Base-by-base conservation (phyloP, 1,140 invertebrate species). In the Odontomachus brunneus region DNA sequence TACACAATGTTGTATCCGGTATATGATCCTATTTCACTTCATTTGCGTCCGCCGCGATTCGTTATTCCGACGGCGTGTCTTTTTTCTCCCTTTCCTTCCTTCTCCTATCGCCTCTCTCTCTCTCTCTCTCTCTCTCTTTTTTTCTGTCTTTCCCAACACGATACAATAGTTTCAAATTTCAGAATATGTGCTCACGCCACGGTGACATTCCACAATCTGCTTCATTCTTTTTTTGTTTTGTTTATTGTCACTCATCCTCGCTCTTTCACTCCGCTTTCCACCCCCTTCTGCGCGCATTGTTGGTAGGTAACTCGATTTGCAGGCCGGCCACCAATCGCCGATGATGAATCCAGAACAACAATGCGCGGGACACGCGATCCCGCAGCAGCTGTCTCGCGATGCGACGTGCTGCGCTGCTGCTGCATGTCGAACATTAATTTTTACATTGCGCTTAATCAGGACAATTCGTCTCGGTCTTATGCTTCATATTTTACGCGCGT, bases 1-100 rank as follows among this genome's bases (percentile, higher is more conserved):
- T 7, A 11, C 38, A 1, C 38, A 7, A 48, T 60, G 60, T 74
- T 24, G 33, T 74, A 12, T 19, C 19, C 15, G 9, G 33, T 51
- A 14, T 55, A 73, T 59, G 65, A 66, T 83, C 73, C 71, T 76
- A 83, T 85, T 73, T 76, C 67, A 66, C 57, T 84, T 84, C 73
- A 84, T 84, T 84, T 84, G 57, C 66, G 57, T n/a, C 63, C 22
- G 48, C 57, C 73, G 17, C 81, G 81, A 83, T 83, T 83, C 84
- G 83, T 83, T 76, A 76, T 83, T 83, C 73, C 19, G 69, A 69
- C 59, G 57, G 53, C 66, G 71, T 7, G 38, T 22, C 29, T 17
- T 22, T 33, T 17, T 22, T 33, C 71, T 12, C 15, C 11, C 9
- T 15, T 14, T 38, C 14, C 24, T 49, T 9, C 38, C 33, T 22